Base-by-base conservation (phyloP, 2,888 invertebrate genomes). In the Eupelmus urozonus region DNA sequence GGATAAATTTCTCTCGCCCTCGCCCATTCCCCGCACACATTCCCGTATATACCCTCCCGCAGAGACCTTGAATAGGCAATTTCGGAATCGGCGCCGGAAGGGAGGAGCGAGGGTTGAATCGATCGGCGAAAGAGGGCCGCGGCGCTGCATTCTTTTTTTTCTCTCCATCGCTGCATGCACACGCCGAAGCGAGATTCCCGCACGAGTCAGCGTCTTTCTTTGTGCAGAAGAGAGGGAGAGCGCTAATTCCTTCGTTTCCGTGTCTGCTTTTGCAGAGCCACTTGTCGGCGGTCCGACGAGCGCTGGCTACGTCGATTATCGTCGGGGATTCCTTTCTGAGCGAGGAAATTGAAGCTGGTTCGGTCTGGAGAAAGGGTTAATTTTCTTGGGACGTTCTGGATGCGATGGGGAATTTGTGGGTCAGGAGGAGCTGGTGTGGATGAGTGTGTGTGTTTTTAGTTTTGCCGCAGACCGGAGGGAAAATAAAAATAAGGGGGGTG, bases 201-300 rank as follows among this genome's bases (percentile, higher is more conserved):
- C 65, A 51, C n/a, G n/a, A 74, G 73, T 74, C 73, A 74, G 71
- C 60, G 71, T 51, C 51, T 67, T 55, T 59, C 40, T 25, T 49
- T 66, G 27, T 57, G n/a, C 29, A 34, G 9, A 34, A 34, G n/a
- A n/a, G n/a, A n/a, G n/a, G n/a, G n/a, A n/a, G n/a, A n/a, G 4
- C 45, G 42, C 62, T 69, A 75, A 75, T 75, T 67, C 42, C n/a
- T 53, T 49, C 75, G 34, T 75, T 70, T 76, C 70, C 70, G 60
- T 51, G 20, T 70, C 62, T 27, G 60, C 67, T 62, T 60, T 75
- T 67, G 11, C n/a, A n/a, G 34, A 34, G 9, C 34, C 5, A 76
- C 76, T 63, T 49, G 53, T 29, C 53, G 59, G 9, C 9, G 34
- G 34, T 34, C 9, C 2, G 18, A 23, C 2, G 13, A 9, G 51